A percentile compares a stretch with the other conserved stretches of the same genome.
Evolutionary conservation across 2,888 invertebrate genomes (phyloP).

Genomic region (Heteropelma amictum): DNA sequence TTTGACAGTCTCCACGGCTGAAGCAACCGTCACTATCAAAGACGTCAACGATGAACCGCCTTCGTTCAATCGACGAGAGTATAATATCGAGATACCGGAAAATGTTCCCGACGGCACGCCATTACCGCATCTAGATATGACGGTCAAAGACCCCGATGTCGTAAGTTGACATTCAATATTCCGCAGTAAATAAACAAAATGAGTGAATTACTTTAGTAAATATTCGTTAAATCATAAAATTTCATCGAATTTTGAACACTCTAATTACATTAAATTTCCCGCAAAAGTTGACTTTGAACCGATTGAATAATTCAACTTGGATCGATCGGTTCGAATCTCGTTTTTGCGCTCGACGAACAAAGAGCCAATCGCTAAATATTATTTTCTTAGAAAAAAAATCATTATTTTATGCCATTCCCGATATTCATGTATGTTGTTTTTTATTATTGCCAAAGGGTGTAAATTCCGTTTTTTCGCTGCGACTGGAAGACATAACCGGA

Average conservation of each 20-base stretch:
- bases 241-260: neutral
- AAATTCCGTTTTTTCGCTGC: conserved; percentile 90
- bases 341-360: neutral
- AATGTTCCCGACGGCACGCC: conserved; percentile 90
- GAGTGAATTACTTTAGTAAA: too few species aligned
- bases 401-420: neutral
- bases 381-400: too few species aligned
- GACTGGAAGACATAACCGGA: conserved; percentile 88
- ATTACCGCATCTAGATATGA: conserved; percentile 89
- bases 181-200: too few species aligned
- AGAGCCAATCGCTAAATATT: neutral
- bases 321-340: neutral
- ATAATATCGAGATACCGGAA: conserved; percentile 89
- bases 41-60: conserved; percentile 95
- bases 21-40: conserved; percentile 89
- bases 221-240: neutral
- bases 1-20: conserved; percentile 84
- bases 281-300: conserved; percentile 4
- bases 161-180: conserved; percentile 79
- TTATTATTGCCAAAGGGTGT: conserved; percentile 82
- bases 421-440: neutral
- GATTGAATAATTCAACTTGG: conserved; percentile 4
- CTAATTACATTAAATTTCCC: neutral
- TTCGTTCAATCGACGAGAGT: conserved; percentile 89
- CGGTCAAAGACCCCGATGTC: conserved; percentile 91